phyloP scores from a whole-genome alignment of 2,888 invertebrate genomes.

The Dasypolia templi region DNA sequence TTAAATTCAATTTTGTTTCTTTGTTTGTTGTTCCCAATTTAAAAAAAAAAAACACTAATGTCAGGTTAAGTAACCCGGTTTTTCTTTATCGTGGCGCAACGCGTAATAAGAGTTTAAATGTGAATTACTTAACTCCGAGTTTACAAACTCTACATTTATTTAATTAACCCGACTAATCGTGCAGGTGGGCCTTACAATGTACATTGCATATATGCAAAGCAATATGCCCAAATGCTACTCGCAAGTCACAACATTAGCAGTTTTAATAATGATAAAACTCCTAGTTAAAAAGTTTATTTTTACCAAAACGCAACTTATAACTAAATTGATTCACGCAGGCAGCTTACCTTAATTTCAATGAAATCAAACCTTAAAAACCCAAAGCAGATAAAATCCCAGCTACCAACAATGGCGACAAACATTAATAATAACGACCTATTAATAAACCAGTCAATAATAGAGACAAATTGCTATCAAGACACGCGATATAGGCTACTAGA shows the following conservation, averaged over 20 bases:
- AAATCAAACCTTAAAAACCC: conserved; percentile 1
- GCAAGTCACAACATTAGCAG: not conserved
- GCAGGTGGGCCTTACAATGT: too few species aligned
- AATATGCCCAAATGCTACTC: not conserved
- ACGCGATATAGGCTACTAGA: conserved; percentile 59
- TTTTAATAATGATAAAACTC: not conserved
- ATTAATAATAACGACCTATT: conserved; percentile 16
- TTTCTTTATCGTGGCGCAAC: too few species aligned
- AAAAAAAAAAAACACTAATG: too few species aligned
- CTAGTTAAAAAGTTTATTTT: not conserved
- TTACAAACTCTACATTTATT: too few species aligned
- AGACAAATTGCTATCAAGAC: conserved; percentile 67
- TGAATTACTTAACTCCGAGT: too few species aligned
- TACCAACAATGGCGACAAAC: conserved; percentile 13
- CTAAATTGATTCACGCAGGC: not conserved
- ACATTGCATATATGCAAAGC: too few species aligned
- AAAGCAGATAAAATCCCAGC: conserved; percentile 8
- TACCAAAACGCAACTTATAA: not conserved
- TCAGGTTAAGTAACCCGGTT: too few species aligned
- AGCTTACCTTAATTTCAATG: not conserved
- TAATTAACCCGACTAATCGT: too few species aligned
- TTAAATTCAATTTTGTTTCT: too few species aligned
- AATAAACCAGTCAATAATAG: conserved; percentile 55
- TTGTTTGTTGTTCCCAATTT: too few species aligned
- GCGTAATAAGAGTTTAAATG: too few species aligned